These are phyloP conservation scores for Turnix velox DNA, from an alignment of 2,113 vertebrate genomes.

Conservation along the genomic window DNA sequence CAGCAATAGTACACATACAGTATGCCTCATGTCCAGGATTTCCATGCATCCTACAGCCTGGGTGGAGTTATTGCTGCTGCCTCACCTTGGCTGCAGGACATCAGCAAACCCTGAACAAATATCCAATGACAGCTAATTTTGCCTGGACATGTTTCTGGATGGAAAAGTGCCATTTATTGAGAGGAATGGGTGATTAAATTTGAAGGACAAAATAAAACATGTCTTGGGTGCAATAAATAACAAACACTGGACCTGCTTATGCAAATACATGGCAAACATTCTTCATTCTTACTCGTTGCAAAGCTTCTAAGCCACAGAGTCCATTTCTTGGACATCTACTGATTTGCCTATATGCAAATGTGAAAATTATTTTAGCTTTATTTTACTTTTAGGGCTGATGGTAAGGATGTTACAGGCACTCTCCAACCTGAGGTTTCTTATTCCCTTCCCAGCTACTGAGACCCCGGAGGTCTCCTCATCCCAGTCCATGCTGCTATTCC, in stretches of 20 bases:
- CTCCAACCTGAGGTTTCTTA: background rate
- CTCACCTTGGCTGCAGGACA: background rate
- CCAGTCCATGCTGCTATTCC: background rate
- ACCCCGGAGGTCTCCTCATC: background rate
- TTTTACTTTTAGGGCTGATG: background rate
- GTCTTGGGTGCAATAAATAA: background rate
- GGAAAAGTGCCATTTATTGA: background rate
- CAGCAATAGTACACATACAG: fast-evolving
- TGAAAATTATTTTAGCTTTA: background rate
- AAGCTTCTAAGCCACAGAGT: background rate
- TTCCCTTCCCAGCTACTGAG: background rate
- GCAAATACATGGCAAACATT: background rate
- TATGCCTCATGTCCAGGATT: background rate
- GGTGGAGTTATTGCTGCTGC: background rate
- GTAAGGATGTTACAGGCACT: background rate
- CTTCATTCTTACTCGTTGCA: background rate
- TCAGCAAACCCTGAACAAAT: background rate
- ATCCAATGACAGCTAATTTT: background rate
- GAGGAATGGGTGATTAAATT: background rate
- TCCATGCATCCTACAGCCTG: background rate
- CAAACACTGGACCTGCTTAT: background rate
- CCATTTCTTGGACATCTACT: background rate
- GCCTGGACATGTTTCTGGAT: background rate
- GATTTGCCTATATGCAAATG: background rate
- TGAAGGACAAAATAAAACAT: background rate